Evolutionary conservation across 1,140 invertebrate species (phyloP).

Genomic region (Ips typographus): DNA sequence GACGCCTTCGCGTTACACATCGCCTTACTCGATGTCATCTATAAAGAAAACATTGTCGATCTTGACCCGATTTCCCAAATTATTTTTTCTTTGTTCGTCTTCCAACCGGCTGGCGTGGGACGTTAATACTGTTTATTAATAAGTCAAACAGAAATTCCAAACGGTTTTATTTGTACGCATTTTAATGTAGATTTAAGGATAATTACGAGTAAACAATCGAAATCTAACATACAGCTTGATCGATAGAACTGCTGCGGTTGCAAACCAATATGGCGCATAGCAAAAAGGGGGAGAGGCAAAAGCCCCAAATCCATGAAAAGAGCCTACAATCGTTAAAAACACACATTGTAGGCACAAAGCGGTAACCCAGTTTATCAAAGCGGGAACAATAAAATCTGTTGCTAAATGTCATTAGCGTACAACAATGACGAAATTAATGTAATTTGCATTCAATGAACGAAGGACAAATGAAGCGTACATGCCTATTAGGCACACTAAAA

Average conservation of each 20-base stretch:
- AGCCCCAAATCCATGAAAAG: background rate
- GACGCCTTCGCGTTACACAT: background rate
- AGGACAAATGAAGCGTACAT: slow-evolving; percentile 2
- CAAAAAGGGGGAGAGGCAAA: background rate
- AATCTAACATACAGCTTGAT: background rate
- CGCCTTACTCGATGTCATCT: background rate
- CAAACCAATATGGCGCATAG: background rate
- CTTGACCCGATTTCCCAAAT: slow-evolving; percentile 10
- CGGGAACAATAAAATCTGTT: background rate
- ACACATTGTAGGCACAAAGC: too few species aligned
- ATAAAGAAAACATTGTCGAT: background rate
- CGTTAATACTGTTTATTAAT: slow-evolving; percentile 1
- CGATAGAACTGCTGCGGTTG: too few species aligned
- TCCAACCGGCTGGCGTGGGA: background rate
- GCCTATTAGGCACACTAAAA: background rate
- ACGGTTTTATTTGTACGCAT: background rate
- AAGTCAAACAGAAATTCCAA: background rate
- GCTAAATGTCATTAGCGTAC: background rate
- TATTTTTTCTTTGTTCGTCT: slow-evolving; percentile 1
- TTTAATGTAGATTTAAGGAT: background rate
- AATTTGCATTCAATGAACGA: slow-evolving; percentile 1
- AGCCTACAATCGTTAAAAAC: background rate
- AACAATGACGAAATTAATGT: background rate
- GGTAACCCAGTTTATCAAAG: background rate
- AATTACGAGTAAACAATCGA: background rate